Conservation (phyloP, 2,888 invertebrate genomes). For the Diplolepis rosae region DNA sequence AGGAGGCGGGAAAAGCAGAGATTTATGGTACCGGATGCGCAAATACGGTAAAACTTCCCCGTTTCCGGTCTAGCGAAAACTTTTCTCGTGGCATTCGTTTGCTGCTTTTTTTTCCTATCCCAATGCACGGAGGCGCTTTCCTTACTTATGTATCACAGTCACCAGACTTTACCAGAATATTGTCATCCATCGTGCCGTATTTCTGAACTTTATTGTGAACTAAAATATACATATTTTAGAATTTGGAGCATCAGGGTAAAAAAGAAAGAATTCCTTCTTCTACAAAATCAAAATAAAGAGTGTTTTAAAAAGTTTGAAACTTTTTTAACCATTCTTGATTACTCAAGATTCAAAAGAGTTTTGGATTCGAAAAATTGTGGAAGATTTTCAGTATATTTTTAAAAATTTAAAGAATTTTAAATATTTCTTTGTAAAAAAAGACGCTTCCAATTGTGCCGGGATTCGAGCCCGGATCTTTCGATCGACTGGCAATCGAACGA, state of each 20-base stretch:
- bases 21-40: constrained; percentile 72
- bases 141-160: constrained; percentile 46
- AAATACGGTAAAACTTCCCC: constrained; percentile 73
- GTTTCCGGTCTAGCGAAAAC: constrained; percentile 71
- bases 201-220: constrained; percentile 24
- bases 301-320: too few species aligned
- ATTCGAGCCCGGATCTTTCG: too few species aligned
- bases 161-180: constrained; percentile 47
- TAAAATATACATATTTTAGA: constrained; percentile 27
- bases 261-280: too few species aligned
- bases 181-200: constrained; percentile 40
- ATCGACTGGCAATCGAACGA: too few species aligned
- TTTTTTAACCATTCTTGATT: too few species aligned
- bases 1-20: constrained; percentile 60
- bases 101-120: constrained; percentile 40
- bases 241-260: not conserved
- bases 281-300: too few species aligned
- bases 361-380: too few species aligned
- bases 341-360: too few species aligned
- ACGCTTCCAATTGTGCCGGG: too few species aligned
- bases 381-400: too few species aligned
- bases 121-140: constrained; percentile 42
- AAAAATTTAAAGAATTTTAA: too few species aligned
- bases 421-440: too few species aligned
- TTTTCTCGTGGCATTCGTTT: constrained; percentile 58